Base-by-base conservation (phyloP, 2,888 invertebrate genomes). In the Andrena minutula region DNA sequence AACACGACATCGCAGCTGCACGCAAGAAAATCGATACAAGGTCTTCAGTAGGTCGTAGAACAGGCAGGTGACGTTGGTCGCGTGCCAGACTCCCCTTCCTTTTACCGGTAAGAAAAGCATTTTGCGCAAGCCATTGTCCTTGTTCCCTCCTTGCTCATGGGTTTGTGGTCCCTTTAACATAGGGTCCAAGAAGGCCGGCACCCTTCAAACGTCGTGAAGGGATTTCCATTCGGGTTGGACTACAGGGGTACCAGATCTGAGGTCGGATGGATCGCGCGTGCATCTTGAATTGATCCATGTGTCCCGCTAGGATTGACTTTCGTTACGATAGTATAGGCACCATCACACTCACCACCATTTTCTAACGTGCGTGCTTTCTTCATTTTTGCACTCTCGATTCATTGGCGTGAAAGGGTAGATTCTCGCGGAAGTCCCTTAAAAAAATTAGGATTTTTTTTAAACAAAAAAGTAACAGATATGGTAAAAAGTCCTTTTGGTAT, bases 21-120 rank as follows among this genome's bases (percentile, higher is more conserved):
- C 78, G 79, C 49, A 86, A 90, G 90, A 92, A 91, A 92, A 92
- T 91, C 92, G 90, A 89, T 89, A 87, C 81, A 85, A 86, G 87
- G 75, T 88, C 88, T 87, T 88, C 78, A 81, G 84, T 90, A 87
- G 86, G 84, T 86, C 84, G 86, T 86, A 80, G 78, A 70, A 75
- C 72, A 70, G 88, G 92, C 94, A 94, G 94, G 94, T 94, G 94
- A 93, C 92, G 92, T 92, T 92, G 92, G 94, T 93, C 94, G 94
- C 94, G 94, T 94, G 94, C 93, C 93, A 90, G 81, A 83, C 88
- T 89, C 91, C 91, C 91, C 90, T 86, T 85, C 80, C 79, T 79
- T 79, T 68, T 51, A 32, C 82, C 81, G 79, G 88, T 82, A 92
- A 92, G 93, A 89, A 93, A 92, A 93, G 91, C 92, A 89, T 93